Percentiles rank a stretch among this genome's conserved stretches.
Evolutionary conservation across 2,797 vertebrate species (phyloP).

Genomic region (Margarornis squamiger): DNA sequence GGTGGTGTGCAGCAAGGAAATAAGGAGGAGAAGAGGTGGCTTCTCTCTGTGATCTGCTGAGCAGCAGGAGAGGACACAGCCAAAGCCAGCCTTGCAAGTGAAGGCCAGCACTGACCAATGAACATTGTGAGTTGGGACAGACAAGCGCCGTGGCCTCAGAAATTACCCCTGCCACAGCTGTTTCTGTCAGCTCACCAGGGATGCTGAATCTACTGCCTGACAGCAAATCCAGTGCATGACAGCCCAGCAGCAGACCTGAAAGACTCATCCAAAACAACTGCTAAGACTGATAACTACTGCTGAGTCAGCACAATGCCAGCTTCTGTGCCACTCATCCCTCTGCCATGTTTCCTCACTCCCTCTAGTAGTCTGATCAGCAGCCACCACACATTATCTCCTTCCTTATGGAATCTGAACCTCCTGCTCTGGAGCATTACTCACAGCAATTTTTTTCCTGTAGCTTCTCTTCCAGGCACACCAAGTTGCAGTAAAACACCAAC

Average conservation of each 20-base stretch:
- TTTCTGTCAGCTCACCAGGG: neutral
- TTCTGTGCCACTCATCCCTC: neutral
- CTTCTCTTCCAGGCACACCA: neutral
- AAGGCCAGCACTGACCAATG: neutral
- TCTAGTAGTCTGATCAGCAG: neutral
- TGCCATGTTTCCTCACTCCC: neutral
- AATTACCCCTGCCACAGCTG: neutral
- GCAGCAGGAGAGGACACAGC: neutral
- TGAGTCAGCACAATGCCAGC: neutral
- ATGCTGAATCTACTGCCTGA: neutral
- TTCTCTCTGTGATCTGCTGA: neutral
- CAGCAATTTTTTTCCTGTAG: accelerated
- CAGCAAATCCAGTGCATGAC: neutral
- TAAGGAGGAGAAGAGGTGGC: neutral
- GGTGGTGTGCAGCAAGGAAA: neutral
- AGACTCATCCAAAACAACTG: neutral
- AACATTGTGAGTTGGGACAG: neutral
- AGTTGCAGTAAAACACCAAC: neutral
- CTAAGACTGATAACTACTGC: neutral
- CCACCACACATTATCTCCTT: neutral
- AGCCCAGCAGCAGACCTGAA: neutral
- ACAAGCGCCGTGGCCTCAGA: neutral
- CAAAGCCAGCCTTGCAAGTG: neutral
- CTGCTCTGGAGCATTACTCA: neutral
- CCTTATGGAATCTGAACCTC: neutral